phyloP scores from a whole-genome alignment of 2,888 invertebrate species.

The Phengaris alcon region DNA sequence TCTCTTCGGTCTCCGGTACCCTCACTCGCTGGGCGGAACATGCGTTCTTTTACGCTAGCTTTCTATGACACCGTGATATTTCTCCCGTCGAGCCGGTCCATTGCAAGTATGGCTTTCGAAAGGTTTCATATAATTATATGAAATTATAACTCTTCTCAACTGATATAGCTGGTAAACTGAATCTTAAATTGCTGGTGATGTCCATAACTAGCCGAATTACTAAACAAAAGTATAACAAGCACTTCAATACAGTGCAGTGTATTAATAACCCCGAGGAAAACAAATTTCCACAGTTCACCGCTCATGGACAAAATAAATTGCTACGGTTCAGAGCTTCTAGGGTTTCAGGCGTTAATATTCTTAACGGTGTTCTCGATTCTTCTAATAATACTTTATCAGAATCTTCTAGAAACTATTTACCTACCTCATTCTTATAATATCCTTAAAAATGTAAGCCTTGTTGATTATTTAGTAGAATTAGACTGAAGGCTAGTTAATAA shows the following conservation, averaged over 20 bases:
- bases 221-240: neutral
- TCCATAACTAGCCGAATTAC: neutral
- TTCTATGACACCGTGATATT: too few species aligned
- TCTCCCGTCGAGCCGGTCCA: too few species aligned
- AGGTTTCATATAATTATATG: neutral
- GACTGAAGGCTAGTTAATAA: too few species aligned
- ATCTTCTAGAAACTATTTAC: neutral
- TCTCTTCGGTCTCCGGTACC: too few species aligned
- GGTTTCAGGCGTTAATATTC: slow-evolving; percentile 20
- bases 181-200: neutral
- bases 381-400: slow-evolving; percentile 3
- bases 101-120: too few species aligned
- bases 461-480: too few species aligned
- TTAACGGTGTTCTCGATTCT: slow-evolving; percentile 17
- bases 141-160: neutral
- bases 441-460: too few species aligned
- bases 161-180: neutral
- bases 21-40: too few species aligned
- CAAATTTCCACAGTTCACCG: slow-evolving; percentile 27
- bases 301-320: slow-evolving; percentile 24
- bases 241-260: neutral
- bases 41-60: too few species aligned
- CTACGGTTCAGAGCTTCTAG: slow-evolving; percentile 15
- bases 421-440: neutral
- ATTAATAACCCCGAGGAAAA: slow-evolving; percentile 6